phyloP scores from a whole-genome alignment of 2,888 invertebrate species.

The Phortica okadai region DNA sequence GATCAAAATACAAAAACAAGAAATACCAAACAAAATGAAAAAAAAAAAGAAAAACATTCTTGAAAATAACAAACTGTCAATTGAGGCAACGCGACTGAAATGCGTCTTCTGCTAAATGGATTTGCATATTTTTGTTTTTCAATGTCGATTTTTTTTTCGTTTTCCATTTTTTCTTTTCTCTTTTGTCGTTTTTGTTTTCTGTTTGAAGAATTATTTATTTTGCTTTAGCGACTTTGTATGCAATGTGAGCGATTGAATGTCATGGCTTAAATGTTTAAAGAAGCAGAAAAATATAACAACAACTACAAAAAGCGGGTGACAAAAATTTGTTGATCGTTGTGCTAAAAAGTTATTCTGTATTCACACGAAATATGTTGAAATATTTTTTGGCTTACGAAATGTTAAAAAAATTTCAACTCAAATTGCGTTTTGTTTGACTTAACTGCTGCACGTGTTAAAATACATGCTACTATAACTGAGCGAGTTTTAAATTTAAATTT shows the following conservation, averaged over 20 bases:
- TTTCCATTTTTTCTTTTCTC: conserved; percentile 17
- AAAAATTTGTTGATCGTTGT: no score
- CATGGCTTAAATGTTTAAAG: conserved; percentile 45
- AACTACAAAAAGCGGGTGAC: no score
- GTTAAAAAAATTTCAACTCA: not conserved
- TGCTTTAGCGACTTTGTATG: conserved; percentile 54
- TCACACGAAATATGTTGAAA: not conserved
- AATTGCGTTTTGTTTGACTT: not conserved
- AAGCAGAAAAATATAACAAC: conserved; percentile 1
- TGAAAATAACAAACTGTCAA: conserved; percentile 28
- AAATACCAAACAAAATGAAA: no score
- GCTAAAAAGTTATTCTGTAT: not conserved
- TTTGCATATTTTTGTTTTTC: conserved; percentile 37
- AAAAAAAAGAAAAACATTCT: not conserved
- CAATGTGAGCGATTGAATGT: conserved; percentile 61
- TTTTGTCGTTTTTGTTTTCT: conserved; percentile 13
- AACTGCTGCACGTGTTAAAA: not conserved
- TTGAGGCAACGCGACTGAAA: conserved; percentile 21
- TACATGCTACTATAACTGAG: not conserved
- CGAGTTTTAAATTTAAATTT: no score
- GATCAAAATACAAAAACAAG: not conserved
- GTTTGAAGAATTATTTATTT: conserved; percentile 13
- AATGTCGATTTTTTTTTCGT: conserved; percentile 50
- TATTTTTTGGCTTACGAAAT: not conserved
- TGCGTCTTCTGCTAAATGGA: conserved; percentile 18